A percentile compares a stretch with the other conserved stretches of the same genome.
These are phyloP conservation scores for Drosophila saltans DNA, from an alignment of 1,140 invertebrate species.

Conservation along the genomic window DNA sequence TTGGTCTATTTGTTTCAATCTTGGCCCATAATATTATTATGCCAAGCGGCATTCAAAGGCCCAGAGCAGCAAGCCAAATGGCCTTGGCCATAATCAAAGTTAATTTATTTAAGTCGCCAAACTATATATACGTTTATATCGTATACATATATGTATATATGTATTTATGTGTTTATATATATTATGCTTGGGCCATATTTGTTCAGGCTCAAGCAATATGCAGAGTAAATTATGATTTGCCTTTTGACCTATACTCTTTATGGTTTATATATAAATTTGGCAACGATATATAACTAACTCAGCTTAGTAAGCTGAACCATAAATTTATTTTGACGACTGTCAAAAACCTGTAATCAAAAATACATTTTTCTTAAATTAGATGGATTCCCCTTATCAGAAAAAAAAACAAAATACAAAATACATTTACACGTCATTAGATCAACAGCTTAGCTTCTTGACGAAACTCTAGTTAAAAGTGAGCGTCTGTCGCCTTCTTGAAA, in stretches of 20 bases:
- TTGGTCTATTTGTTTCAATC: conserved; percentile 62
- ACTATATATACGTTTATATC: conserved; percentile 39
- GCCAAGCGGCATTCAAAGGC: conserved; percentile 19
- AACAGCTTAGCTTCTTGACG: conserved; percentile 15
- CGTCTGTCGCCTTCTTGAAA: conserved; percentile 1
- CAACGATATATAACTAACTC: neutral
- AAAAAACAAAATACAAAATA: neutral
- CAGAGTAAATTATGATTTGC: conserved; percentile 50
- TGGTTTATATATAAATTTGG: conserved; percentile 17
- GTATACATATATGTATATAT: neutral
- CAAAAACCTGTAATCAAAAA: conserved; percentile 52
- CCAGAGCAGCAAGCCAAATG: conserved; percentile 27
- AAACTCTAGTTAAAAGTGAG: neutral
- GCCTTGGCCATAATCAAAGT: conserved; percentile 60
- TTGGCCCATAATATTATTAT: conserved; percentile 47
- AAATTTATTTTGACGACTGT: neutral
- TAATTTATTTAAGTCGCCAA: conserved; percentile 75
- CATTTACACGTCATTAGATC: conserved; percentile 63
- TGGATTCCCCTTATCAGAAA: neutral
- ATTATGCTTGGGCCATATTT: conserved; percentile 46
- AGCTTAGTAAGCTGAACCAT: neutral
- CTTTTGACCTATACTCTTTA: neutral
- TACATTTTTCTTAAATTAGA: conserved; percentile 49
- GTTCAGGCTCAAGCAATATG: conserved; percentile 26
- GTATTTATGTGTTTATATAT: neutral